Evolutionary conservation across 2,888 invertebrate species (phyloP), one percentile per base, ranked within the genome.

Genomic region (Glyphotaelius pellucidus): DNA sequence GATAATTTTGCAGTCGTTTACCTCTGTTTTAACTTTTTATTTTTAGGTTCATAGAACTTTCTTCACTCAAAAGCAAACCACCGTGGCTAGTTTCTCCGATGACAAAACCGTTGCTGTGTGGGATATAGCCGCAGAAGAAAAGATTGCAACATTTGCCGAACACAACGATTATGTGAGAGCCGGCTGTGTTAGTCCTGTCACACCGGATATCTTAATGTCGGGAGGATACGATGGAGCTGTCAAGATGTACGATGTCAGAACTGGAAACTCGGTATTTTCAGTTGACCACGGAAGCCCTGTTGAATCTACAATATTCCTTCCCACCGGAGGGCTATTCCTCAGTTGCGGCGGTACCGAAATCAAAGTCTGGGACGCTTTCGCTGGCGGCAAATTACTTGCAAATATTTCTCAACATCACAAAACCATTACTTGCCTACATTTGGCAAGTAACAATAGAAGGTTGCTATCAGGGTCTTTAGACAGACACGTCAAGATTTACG

Each of bases 361-460:
- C 11, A 97, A 98, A 95, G 98, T 99, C 0, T 99, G 99, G 99
- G 99, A 99, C 95, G 97, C 98, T 9, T 96, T 99, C 90, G 97
- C 98, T 93, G 98, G 99, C 47, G 99, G 99, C 15, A 97, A 98
- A 94, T 95, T 98, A 91, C 95, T 99, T 38, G 97, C 98, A 2
- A 97, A 97, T 94, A 97, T 99, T 93, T 98, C 98, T 3, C 98
- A 98, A 94, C 99, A 99, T 95, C 99, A 99, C 95, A 99, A 99
- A 96, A 99, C 99, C 0, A 97, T 99, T 1, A 99, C 99, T 0
- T 98, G 98, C 93, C 95, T 99, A 89, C 96, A 97, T 93, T 96
- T 99, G 93, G 98, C 98, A 38, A 98, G 98, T 84, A 97, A 98
- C 94, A 98, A 98, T 38, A 98, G 97, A 93, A 97, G 98, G 94